Base-by-base conservation (phyloP, 2,113 vertebrate genomes). In the Emydocephalus ijimae region DNA sequence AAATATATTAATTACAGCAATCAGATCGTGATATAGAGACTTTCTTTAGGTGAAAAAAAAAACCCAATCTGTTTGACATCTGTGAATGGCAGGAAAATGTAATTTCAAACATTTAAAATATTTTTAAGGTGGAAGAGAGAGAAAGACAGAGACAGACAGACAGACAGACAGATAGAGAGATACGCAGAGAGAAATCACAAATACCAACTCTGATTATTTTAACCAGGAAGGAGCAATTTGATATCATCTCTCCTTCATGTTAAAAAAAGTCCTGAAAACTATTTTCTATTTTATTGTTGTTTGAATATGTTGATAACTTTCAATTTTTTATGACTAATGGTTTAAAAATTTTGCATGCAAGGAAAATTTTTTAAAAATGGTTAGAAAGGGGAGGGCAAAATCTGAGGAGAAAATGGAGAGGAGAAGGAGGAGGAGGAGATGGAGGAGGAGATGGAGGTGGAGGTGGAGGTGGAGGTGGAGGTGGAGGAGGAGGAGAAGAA, bases 381-480 rank as follows among this genome's bases (percentile, higher is more conserved):
- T 39, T 48, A n/a, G n/a, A n/a, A 89, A 39, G 54, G 87, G 45
- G 54, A 87, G 45, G 6, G 14, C n/a, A 69, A 87, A 88, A 26
- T 61, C 43, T 74, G 48, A 93, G 61, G 91, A 89, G 95, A 94
- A 93, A 29, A 87, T 94, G 90, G 94, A 92, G 45, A 90, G 92
- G 9, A 48, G 26, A 10, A 64, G 24, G 59, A 29, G 3, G 26
- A 12, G 8, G 0, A 95, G 90, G 92, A 64, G 95, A 91, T 94
- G 91, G 2, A 57, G 5, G 6, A 11, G 50, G 10, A 52, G 50
- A 2, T 11, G 50, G 10, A 52, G 50, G 8, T 1, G 48, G 8
- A 50, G 48, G 8, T n/a, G 52, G 93, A 93, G 48, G 20, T 20
- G 52, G 34, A 93, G 92, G 91, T 95, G 90, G 93, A 69, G 95